These are phyloP conservation scores for Melanostoma scalare DNA, from an alignment of 2,888 invertebrate genomes.

Conservation along the genomic window DNA sequence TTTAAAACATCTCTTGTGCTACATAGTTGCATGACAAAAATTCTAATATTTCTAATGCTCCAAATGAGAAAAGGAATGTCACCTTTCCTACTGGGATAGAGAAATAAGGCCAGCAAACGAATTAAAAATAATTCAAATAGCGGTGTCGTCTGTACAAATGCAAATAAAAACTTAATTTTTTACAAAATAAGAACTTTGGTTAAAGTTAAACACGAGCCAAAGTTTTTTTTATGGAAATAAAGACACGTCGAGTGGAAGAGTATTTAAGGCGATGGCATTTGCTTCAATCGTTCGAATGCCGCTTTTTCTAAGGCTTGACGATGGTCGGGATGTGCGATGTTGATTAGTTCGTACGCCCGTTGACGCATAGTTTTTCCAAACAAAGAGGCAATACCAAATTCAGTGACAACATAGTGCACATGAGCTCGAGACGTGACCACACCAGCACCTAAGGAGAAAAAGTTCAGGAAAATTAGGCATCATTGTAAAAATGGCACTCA, in stretches of 20 bases:
- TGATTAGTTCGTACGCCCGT: constrained; percentile 93
- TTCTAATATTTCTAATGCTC: not conserved
- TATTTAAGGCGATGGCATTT: constrained; percentile 85
- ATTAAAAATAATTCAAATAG: constrained; percentile 5
- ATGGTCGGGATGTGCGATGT: constrained; percentile 94
- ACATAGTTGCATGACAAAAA: constrained; percentile 10
- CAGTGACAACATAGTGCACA: constrained; percentile 96
- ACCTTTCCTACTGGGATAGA: not conserved
- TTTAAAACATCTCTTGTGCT: constrained; percentile 15
- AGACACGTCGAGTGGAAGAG: not conserved
- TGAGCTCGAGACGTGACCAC: constrained; percentile 96
- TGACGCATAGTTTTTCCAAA: constrained; percentile 95
- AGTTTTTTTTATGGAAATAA: constrained; percentile 9
- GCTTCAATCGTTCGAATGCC: constrained; percentile 91
- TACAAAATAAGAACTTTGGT: constrained; percentile 28
- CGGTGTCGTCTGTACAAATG: constrained; percentile 58
- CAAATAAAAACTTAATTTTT: constrained; percentile 52
- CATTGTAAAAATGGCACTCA: not conserved
- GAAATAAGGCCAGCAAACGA: constrained; percentile 30
- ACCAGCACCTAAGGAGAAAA: constrained; percentile 89
- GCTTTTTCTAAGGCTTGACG: constrained; percentile 92
- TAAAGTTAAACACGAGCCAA: not conserved
- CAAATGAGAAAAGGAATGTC: not conserved
- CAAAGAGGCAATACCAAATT: constrained; percentile 93
- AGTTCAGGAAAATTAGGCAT: not conserved